Conservation (phyloP, 2,797 vertebrate genomes). For the Coracias cyanogaster region DNA sequence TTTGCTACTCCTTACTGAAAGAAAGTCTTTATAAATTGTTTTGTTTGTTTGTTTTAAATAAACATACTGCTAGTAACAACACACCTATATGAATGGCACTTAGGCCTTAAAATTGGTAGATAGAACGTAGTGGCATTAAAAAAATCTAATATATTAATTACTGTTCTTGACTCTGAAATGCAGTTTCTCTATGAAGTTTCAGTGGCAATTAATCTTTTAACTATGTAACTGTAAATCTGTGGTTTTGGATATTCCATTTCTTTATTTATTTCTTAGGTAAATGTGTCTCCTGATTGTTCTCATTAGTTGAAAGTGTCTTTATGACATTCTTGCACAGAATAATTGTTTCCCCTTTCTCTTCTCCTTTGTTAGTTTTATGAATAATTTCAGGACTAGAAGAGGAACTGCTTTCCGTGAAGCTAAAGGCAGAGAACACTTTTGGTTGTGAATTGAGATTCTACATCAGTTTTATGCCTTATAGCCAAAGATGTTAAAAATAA, state of each 20-base stretch:
- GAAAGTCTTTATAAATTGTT: not conserved
- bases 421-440: not conserved
- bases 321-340: not conserved
- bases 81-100: not conserved
- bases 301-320: not conserved
- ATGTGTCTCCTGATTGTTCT: not conserved
- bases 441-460: not conserved
- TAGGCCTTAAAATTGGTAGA: not conserved
- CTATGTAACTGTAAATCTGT: not conserved
- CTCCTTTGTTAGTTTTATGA: not conserved
- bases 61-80: not conserved
- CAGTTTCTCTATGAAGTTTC: not conserved
- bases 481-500: not conserved
- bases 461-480: not conserved
- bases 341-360: not conserved
- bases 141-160: not conserved
- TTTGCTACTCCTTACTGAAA: not conserved
- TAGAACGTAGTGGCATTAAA: not conserved
- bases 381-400: not conserved
- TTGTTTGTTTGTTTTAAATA: not conserved
- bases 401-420: not conserved
- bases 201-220: not conserved
- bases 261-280: not conserved
- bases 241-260: not conserved
- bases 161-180: not conserved